These are phyloP conservation scores for Mus spretus DNA, from an alignment of 2,797 vertebrate genomes.

Conservation along the genomic window DNA sequence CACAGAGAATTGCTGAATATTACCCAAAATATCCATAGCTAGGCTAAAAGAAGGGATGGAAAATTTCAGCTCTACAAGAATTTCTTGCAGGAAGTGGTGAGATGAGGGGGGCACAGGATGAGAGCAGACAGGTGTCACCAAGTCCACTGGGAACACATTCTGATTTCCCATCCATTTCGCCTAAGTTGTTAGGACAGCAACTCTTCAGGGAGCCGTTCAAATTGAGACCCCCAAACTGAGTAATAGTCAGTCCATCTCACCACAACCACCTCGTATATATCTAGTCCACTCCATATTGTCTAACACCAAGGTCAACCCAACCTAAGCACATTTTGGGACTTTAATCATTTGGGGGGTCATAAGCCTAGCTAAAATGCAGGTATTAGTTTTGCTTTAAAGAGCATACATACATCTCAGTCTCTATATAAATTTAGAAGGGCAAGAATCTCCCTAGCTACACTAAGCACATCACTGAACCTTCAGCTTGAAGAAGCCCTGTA, in stretches of 20 bases:
- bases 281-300: not conserved
- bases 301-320: not conserved
- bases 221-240: not conserved
- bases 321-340: not conserved
- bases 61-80: constrained; percentile 70
- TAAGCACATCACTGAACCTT: not conserved
- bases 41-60: constrained; percentile 67
- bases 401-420: not conserved
- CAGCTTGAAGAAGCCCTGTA: not conserved
- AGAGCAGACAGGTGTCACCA: not conserved
- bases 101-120: not conserved
- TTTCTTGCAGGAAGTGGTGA: not conserved
- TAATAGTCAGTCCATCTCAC: not conserved
- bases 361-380: not conserved
- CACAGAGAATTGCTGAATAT: constrained; percentile 76
- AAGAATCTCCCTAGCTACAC: no score
- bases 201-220: not conserved
- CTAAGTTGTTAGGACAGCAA: accelerated
- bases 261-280: no score
- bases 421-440: not conserved
- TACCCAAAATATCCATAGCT: constrained; percentile 47
- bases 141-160: not conserved
- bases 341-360: not conserved
- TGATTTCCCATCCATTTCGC: not conserved
- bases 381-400: not conserved